Conservation (phyloP, 1,140 invertebrate species). For the Camponotus floridanus region DNA sequence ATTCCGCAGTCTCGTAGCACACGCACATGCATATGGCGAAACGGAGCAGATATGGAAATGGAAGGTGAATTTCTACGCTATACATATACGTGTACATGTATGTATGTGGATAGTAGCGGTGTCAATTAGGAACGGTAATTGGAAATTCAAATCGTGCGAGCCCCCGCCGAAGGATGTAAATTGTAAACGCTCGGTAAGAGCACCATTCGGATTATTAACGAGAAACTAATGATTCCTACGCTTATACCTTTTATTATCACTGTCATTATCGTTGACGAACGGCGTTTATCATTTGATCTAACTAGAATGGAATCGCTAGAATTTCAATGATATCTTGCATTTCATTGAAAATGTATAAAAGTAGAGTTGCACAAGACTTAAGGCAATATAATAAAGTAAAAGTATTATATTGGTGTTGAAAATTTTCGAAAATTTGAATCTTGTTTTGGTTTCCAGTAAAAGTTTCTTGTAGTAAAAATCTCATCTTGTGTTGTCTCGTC, state of each 20-base stretch:
- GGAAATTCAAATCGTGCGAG: conserved; percentile 36
- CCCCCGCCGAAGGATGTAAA: background rate
- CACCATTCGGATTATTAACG: background rate
- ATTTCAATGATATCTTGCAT: background rate
- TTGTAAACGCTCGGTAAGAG: background rate
- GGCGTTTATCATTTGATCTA: background rate
- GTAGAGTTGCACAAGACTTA: too few species aligned
- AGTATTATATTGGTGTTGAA: too few species aligned
- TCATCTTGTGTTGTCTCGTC: too few species aligned
- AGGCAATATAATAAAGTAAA: too few species aligned
- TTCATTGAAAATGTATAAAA: background rate
- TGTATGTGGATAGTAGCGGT: conserved; percentile 6
- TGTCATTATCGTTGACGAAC: background rate
- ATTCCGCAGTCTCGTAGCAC: conserved; percentile 1
- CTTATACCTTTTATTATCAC: background rate
- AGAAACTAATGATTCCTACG: conserved; percentile 19
- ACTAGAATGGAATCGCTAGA: background rate
- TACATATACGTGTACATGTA: background rate
- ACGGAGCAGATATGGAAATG: conserved; percentile 29
- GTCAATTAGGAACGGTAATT: conserved; percentile 57
- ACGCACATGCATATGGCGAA: conserved; percentile 1
- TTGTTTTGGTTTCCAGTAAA: too few species aligned
- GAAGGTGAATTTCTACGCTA: conserved; percentile 16
- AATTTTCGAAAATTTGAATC: too few species aligned
- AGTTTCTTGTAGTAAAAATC: too few species aligned